Conservation (phyloP, 2,888 invertebrate species). For the Drosophila macrospina region DNA sequence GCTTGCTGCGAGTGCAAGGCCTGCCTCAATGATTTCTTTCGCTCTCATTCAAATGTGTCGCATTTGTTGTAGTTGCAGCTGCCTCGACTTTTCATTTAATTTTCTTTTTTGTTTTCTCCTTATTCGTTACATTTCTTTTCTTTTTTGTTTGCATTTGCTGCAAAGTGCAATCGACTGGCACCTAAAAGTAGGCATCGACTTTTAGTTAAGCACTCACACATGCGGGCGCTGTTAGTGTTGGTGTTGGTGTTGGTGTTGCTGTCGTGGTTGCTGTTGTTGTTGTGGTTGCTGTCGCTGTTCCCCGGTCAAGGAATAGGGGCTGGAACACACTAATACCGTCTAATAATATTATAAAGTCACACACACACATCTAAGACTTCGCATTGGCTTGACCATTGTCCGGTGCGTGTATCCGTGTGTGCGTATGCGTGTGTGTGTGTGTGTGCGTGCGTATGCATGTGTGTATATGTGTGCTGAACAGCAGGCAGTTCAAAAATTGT, state of each 20-base stretch:
- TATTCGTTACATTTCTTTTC: not conserved
- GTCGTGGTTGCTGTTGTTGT: not conserved
- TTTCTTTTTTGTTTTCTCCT: constrained; percentile 1
- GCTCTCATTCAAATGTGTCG: constrained; percentile 3
- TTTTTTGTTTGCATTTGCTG: constrained; percentile 31
- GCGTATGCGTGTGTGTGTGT: constrained; percentile 2
- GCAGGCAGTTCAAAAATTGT: constrained; percentile 42
- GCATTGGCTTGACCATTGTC: constrained; percentile 22
- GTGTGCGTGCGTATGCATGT: constrained; percentile 8
- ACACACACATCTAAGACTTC: constrained; percentile 63
- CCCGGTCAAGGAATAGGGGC: constrained; percentile 27
- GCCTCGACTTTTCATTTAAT: not conserved
- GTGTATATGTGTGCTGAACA: constrained; percentile 17
- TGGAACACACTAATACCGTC: constrained; percentile 49
- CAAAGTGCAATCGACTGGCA: constrained; percentile 26
- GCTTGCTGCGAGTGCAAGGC: constrained; percentile 16
- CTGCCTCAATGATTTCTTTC: constrained; percentile 55
- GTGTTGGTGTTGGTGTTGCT: not conserved
- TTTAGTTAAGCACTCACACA: constrained; percentile 32
- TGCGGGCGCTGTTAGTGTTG: constrained; percentile 1
- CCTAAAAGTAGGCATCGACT: constrained; percentile 68
- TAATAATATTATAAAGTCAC: constrained; percentile 72
- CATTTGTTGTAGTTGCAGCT: constrained; percentile 5
- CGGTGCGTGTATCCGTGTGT: constrained; percentile 13
- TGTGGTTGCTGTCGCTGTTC: not conserved